These are phyloP conservation scores for Portevinia maculata DNA, from an alignment of 2,888 invertebrate genomes.

Conservation along the genomic window DNA sequence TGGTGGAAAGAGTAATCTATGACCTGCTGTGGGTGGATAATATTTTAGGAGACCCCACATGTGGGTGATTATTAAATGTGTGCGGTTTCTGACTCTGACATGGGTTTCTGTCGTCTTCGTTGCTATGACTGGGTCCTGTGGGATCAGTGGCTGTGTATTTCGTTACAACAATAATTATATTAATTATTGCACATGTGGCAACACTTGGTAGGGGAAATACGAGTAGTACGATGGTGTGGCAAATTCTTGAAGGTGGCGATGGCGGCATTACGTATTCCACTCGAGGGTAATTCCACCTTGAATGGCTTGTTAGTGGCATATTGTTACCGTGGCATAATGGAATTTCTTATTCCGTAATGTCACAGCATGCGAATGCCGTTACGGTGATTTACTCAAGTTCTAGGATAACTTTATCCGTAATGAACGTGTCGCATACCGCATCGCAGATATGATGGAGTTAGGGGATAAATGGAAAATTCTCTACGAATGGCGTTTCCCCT, in stretches of 20 bases:
- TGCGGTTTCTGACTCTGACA: conserved; percentile 70
- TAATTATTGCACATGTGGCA: conserved; percentile 70
- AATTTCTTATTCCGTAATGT: conserved; percentile 52
- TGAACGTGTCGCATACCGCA: conserved; percentile 43
- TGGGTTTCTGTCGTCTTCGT: conserved; percentile 25
- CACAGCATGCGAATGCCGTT: conserved; percentile 58
- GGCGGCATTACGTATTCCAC: conserved; percentile 53
- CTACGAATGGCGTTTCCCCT: conserved; percentile 59
- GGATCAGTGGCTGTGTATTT: conserved; percentile 70
- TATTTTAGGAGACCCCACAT: conserved; percentile 47
- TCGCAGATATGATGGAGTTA: conserved; percentile 13
- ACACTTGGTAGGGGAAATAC: conserved; percentile 51
- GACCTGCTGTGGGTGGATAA: conserved; percentile 54
- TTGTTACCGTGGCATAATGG: conserved; percentile 61
- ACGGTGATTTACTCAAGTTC: conserved; percentile 69
- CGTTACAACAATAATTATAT: conserved; percentile 73
- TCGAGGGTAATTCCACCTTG: conserved; percentile 64
- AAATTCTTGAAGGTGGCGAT: conserved; percentile 47
- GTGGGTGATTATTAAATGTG: conserved; percentile 70
- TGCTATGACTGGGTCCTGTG: conserved; percentile 44
- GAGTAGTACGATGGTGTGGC: conserved; percentile 18
- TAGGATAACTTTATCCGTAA: conserved; percentile 51
- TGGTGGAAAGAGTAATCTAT: conserved; percentile 51
- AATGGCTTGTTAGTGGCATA: conserved; percentile 71
- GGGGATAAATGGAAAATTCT: conserved; percentile 38